Percentiles rank a stretch among this genome's conserved stretches.
These are phyloP conservation scores for Coreoperca whiteheadi DNA, from an alignment of 2,113 vertebrate genomes.

Conservation along the genomic window DNA sequence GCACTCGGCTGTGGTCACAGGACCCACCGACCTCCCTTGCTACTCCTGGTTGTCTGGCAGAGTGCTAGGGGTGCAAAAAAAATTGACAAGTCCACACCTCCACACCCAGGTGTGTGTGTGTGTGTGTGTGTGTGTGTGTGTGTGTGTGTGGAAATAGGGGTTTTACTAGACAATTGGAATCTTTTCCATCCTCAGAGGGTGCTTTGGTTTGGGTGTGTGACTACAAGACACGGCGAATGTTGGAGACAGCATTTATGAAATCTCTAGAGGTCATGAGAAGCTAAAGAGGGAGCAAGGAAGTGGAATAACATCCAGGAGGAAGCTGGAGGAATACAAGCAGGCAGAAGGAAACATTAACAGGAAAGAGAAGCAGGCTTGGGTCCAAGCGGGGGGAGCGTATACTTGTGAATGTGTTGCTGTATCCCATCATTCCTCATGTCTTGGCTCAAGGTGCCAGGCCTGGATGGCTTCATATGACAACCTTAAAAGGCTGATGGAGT, in stretches of 20 bases:
- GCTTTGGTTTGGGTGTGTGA: slow-evolving; percentile 16
- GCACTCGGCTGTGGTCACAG: no score
- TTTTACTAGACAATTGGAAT: neutral
- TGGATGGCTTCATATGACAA: slow-evolving; percentile 36
- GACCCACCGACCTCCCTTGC: no score
- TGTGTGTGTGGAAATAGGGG: no score
- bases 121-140: no score
- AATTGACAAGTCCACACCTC: no score
- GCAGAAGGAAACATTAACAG: slow-evolving; percentile 17
- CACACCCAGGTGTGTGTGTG: no score
- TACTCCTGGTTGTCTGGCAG: no score
- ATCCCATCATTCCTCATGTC: slow-evolving; percentile 40
- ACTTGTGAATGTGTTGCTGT: slow-evolving; percentile 12
- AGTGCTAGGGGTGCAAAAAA: no score
- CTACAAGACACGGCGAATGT: neutral
- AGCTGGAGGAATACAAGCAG: slow-evolving; percentile 41
- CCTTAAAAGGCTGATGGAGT: slow-evolving; percentile 58
- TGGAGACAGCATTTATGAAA: slow-evolving; percentile 44
- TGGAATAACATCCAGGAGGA: slow-evolving; percentile 53
- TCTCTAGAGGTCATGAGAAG: slow-evolving; percentile 41
- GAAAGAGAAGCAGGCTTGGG: neutral
- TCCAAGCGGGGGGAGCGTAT: neutral
- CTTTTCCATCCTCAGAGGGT: neutral
- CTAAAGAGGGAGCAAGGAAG: slow-evolving; percentile 47
- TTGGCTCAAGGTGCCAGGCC: slow-evolving; percentile 32